phyloP scores from a whole-genome alignment of 1,140 invertebrate genomes.

The Brachionus rubens region DNA sequence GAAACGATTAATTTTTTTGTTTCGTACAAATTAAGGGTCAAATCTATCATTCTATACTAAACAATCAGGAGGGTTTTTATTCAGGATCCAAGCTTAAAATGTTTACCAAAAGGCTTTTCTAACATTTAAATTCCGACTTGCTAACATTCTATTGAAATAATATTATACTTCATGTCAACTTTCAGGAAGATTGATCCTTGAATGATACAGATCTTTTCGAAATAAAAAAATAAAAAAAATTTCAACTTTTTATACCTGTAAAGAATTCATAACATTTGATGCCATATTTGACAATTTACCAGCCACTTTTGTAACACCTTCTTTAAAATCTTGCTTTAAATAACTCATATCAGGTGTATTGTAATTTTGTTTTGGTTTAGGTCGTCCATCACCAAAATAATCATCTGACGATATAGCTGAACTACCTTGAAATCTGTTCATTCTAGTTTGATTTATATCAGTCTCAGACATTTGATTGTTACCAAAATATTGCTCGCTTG shows the following conservation, averaged over 20 bases:
- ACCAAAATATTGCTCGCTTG: conserved; percentile 77
- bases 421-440: conserved; percentile 67
- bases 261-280: conserved; percentile 84
- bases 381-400: conserved; percentile 72
- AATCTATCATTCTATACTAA: no score
- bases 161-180: no score
- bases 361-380: conserved; percentile 44
- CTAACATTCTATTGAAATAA: no score
- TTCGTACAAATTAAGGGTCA: no score
- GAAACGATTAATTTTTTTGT: no score
- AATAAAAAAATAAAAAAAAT: not conserved
- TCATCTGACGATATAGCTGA: conserved; percentile 87
- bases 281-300: conserved; percentile 86
- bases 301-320: conserved; percentile 93
- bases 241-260: conserved; percentile 71
- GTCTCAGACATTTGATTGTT: conserved; percentile 40
- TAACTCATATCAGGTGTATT: conserved; percentile 79
- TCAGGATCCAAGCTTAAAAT: no score
- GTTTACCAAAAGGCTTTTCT: no score
- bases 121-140: no score
- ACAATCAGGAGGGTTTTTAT: no score
- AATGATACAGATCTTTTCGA: not conserved
- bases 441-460: conserved; percentile 1
- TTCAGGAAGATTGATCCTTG: no score
- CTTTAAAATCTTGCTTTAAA: conserved; percentile 88